phyloP scores from a whole-genome alignment of 1,140 invertebrate genomes.

The Drosophila pandora region DNA sequence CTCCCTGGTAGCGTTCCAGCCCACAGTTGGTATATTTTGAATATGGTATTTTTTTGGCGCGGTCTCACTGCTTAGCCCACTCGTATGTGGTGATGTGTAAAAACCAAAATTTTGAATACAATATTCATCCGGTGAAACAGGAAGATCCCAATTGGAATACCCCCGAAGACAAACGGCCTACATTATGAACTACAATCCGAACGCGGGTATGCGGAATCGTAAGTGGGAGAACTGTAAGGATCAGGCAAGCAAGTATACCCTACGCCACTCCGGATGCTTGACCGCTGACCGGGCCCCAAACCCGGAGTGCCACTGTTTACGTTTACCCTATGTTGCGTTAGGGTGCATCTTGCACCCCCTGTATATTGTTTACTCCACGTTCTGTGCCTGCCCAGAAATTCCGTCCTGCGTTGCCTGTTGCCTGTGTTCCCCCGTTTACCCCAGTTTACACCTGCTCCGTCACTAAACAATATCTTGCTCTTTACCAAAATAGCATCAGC shows the following conservation, averaged over 20 bases:
- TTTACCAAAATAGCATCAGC: conserved; percentile 66
- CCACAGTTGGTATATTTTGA: not conserved
- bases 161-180: not conserved
- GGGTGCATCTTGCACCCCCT: conserved; percentile 1
- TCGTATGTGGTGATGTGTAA: conserved; percentile 46
- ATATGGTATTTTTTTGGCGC: not conserved
- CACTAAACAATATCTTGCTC: conserved; percentile 11
- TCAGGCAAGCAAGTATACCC: conserved; percentile 77
- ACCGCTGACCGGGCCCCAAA: conserved; percentile 17
- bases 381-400: conserved; percentile 20
- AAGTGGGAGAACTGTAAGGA: conserved; percentile 84
- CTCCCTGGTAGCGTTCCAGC: too few species aligned
- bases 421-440: conserved; percentile 36
- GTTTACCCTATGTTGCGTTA: conserved; percentile 22
- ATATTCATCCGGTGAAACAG: conserved; percentile 6
- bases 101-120: conserved; percentile 30
- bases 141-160: conserved; percentile 18
- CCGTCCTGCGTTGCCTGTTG: conserved; percentile 52
- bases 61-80: conserved; percentile 13
- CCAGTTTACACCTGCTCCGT: not conserved
- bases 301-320: conserved; percentile 16
- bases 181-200: conserved; percentile 84
- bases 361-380: not conserved
- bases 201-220: conserved; percentile 84
- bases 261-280: conserved; percentile 20